phyloP scores from a whole-genome alignment of 2,888 invertebrate species.

The Drosophila mettleri region DNA sequence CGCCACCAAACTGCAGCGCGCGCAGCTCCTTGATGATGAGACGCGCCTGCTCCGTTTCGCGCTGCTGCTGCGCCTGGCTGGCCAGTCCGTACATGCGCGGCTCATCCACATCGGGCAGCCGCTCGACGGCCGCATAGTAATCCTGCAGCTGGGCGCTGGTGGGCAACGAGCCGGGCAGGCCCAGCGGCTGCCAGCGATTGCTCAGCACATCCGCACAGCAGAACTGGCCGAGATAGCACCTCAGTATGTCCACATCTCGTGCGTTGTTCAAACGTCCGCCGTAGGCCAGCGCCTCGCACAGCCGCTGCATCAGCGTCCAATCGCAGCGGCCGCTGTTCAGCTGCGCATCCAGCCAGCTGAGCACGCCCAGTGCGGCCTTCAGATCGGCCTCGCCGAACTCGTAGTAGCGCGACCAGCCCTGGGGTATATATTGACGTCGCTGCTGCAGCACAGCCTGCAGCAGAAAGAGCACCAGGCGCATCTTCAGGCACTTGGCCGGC shows the following conservation, averaged over 20 bases:
- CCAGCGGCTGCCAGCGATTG: constrained; percentile 87
- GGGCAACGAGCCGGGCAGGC: constrained; percentile 82
- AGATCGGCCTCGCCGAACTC: constrained; percentile 94
- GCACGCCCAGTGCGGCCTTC: constrained; percentile 89
- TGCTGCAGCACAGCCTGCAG: constrained; percentile 96
- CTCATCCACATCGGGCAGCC: constrained; percentile 82
- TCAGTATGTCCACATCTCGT: constrained; percentile 86
- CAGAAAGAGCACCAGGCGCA: constrained; percentile 92
- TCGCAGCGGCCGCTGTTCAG: constrained; percentile 83
- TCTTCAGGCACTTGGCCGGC: constrained; percentile 86
- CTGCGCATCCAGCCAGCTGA: constrained; percentile 81
- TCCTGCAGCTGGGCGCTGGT: constrained; percentile 83
- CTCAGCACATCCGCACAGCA: constrained; percentile 87
- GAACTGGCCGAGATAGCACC: constrained; percentile 86
- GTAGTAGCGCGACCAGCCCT: constrained; percentile 95
- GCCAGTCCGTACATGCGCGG: constrained; percentile 83
- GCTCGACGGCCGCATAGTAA: constrained; percentile 80
- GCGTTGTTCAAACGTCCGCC: constrained; percentile 93
- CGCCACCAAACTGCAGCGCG: constrained; percentile 66
- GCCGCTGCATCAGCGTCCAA: constrained; percentile 91
- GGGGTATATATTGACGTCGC: constrained; percentile 95
- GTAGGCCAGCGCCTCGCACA: constrained; percentile 92
- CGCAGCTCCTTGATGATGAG: constrained; percentile 81
- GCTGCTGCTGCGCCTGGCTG: constrained; percentile 81
- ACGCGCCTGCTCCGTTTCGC: constrained; percentile 81